Base-by-base conservation (phyloP, 1,140 invertebrate genomes). In the Brachionus angularis region DNA sequence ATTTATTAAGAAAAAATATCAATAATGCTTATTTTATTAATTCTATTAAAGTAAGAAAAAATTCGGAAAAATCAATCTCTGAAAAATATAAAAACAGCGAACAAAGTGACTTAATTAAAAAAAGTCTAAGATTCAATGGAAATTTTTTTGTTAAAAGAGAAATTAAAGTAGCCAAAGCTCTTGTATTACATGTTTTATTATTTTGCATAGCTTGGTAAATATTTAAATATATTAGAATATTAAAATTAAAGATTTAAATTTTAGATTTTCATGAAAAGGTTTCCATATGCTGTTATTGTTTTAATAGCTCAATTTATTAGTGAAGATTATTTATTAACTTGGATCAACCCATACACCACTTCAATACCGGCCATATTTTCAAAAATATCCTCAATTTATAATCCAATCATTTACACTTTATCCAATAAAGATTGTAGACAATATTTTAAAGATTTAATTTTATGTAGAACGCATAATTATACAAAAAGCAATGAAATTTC, bases 121-220 rank as follows among this genome's bases (percentile, higher is more conserved):
- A n/a, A n/a, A n/a, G n/a, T n/a, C n/a, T n/a, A n/a, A n/a, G n/a
- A n/a, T n/a, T n/a, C n/a, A n/a, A n/a, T n/a, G n/a, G n/a, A n/a
- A n/a, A n/a, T n/a, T 47, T 42, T 31, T 67, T 67, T 36, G 10
- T 67, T 12, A 67, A 67, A 29, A 18, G 62, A 4, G n/a, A 67
- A 47, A 5, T 67, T 12, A 46, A 47, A 36, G 62, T 67, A 23
- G 62, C 62, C 21, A 67, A 67, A 49, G 29, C 62, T 21, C 21
- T 67, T 3, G 18, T 67, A n/a, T 5, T 67, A 16, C 46, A 47
- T 2, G 42, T 67, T 5, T 0, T 12, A 3, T 34, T 44, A 23
- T 70, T 52, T 44, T 50, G 67, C 29, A 52, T 70, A 23, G 67
- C 67, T 23, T 70, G 46, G n/a, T n/a, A n/a, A n/a, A n/a, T n/a